Conservation (phyloP, 64 coral and sea anemone species). For the Montipora efflorescens region DNA sequence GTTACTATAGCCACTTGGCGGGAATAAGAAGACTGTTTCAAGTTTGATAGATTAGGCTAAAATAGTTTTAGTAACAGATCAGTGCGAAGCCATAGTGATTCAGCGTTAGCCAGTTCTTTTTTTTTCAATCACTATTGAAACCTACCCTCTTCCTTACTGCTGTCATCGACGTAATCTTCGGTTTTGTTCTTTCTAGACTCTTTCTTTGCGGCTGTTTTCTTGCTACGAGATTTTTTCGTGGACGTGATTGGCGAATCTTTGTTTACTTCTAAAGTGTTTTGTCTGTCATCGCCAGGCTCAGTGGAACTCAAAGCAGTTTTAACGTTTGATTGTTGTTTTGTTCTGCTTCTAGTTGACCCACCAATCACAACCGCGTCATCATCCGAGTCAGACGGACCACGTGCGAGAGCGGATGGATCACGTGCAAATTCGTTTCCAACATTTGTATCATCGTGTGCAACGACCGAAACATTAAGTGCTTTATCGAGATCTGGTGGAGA, state of each 20-base stretch:
- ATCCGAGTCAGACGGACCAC: constrained; percentile 11
- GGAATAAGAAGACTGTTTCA: neutral
- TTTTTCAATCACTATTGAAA: neutral
- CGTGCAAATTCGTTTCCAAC: neutral
- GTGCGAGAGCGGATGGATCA: neutral
- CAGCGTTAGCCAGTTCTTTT: neutral
- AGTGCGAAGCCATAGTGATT: neutral
- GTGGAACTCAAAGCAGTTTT: neutral
- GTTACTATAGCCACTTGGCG: neutral
- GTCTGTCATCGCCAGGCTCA: neutral
- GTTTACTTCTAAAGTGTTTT: neutral
- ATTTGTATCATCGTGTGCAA: neutral
- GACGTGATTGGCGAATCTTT: neutral
- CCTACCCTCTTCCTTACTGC: constrained; percentile 22
- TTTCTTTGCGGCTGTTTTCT: neutral
- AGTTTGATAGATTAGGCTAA: too few species aligned
- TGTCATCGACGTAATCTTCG: neutral
- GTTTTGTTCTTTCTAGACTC: neutral
- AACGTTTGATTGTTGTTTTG: neutral
- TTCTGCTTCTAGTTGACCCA: neutral
- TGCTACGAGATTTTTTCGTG: neutral
- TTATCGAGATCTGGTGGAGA: neutral
- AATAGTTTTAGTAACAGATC: neutral
- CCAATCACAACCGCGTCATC: constrained; percentile 42
- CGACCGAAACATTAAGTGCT: neutral